Evolutionary conservation across 2,113 vertebrate genomes (phyloP).

Genomic region (Ceyx melanurus): DNA sequence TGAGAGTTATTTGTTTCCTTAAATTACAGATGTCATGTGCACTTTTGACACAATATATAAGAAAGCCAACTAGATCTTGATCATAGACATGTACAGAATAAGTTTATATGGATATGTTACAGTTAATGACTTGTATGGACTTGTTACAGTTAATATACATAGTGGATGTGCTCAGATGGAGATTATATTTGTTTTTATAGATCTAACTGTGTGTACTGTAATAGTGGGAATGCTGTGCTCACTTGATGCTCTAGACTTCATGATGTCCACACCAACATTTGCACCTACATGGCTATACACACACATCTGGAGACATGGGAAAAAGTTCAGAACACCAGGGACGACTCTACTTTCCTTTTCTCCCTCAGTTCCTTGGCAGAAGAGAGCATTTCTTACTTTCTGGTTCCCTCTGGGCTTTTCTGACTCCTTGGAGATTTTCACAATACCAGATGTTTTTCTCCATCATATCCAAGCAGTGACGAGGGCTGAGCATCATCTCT

Average conservation of each 20-base stretch:
- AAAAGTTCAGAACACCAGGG: not conserved
- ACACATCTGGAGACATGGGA: rapidly evolving
- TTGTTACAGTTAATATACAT: rapidly evolving
- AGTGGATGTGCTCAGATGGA: not conserved
- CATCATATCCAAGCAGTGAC: rapidly evolving
- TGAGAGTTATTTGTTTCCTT: not conserved
- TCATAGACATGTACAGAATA: rapidly evolving
- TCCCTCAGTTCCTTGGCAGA: not conserved
- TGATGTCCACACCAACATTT: rapidly evolving
- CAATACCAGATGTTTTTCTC: rapidly evolving
- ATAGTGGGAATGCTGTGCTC: rapidly evolving
- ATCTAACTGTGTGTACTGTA: rapidly evolving
- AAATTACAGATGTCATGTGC: not conserved
- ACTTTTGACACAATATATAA: not conserved
- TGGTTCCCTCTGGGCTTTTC: not conserved
- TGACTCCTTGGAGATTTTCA: not conserved
- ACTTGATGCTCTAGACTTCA: not conserved
- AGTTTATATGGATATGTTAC: not conserved
- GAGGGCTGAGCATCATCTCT: not conserved
- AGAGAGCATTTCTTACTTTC: not conserved
- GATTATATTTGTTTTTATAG: not conserved
- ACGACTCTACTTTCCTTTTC: not conserved
- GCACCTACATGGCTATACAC: rapidly evolving
- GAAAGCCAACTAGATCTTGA: rapidly evolving
- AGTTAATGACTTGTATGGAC: no score